Evolutionary conservation across 2,888 invertebrate species (phyloP), one percentile per base, ranked within the genome.

Genomic region (Augochlorella aurata): DNA sequence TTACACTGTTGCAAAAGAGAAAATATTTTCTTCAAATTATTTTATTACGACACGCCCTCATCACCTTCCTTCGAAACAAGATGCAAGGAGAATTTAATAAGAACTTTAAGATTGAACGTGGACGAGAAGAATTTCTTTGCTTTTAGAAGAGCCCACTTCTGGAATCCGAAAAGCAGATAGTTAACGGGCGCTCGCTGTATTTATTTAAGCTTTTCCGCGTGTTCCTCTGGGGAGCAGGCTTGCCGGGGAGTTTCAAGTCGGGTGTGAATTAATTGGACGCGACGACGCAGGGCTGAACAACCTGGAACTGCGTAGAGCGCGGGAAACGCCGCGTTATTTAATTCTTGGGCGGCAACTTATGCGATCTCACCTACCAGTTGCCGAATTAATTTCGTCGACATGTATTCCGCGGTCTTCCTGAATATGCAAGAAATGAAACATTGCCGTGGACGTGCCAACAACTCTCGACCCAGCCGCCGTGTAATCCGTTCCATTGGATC

Each of bases 401-500:
- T 12, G 47, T 49, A 63, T 29, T 12, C 71, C 47, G 47, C 61
- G 47, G 45, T 21, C 49, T 16, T 47, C 45, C 29, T 29, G 47
- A 29, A 63, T 49, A 72, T 21, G 47, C 47, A 61, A 54, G 58
- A 47, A 71, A 49, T 29, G 47, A 49, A 63, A 61, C 61, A 29
- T n/a, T 14, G 61, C n/a, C 24, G 29, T 47, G 29, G 67, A 47
- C 66, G 66, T 66, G n/a, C n/a, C 47, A 16, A 24, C 16, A 49
- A 67, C 49, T 67, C 47, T 45, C 45, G 44, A 24, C 66, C 14
- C 16, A 21, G 21, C 3, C 21, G 12, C 61, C 45, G 16, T 24
- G 45, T 49, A 67, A 67, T 67, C 38, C 63, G 47, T 67, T 67
- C 67, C 24, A 67, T 24, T 47, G 18, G 47, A 49, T 47, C 49